Evolutionary conservation across 2,113 vertebrate species (phyloP).

Genomic region (Atlantisia rogersi): DNA sequence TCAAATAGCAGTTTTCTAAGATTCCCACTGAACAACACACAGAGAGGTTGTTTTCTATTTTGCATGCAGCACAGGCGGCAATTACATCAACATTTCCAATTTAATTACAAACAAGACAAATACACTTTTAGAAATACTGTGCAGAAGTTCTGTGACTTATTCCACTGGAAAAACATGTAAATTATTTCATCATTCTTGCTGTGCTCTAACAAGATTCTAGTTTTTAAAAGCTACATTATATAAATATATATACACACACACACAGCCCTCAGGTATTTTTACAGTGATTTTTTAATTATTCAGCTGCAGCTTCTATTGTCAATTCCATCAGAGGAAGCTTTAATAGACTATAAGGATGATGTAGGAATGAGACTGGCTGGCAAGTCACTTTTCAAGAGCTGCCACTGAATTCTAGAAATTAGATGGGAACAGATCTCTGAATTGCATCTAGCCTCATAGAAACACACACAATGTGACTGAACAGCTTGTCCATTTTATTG

Average conservation of each 20-base stretch:
- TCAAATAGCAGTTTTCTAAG: neutral
- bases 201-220: neutral
- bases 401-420: neutral
- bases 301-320: neutral
- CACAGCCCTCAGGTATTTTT: neutral
- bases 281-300: neutral
- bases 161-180: neutral
- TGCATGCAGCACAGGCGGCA: neutral
- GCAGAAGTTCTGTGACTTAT: neutral
- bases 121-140: neutral
- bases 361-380: neutral
- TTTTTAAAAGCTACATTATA: neutral
- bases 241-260: neutral
- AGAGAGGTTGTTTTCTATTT: neutral
- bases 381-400: constrained; percentile 7
- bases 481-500: constrained; percentile 11
- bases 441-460: neutral
- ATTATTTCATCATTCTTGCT: neutral
- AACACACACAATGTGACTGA: neutral
- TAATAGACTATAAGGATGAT: neutral
- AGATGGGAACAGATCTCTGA: neutral
- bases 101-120: constrained; percentile 19
- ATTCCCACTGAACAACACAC: neutral
- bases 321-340: neutral
- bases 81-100: neutral